Evolutionary conservation across 2,888 invertebrate species (phyloP).

Genomic region (Acanthoscelides obtectus): DNA sequence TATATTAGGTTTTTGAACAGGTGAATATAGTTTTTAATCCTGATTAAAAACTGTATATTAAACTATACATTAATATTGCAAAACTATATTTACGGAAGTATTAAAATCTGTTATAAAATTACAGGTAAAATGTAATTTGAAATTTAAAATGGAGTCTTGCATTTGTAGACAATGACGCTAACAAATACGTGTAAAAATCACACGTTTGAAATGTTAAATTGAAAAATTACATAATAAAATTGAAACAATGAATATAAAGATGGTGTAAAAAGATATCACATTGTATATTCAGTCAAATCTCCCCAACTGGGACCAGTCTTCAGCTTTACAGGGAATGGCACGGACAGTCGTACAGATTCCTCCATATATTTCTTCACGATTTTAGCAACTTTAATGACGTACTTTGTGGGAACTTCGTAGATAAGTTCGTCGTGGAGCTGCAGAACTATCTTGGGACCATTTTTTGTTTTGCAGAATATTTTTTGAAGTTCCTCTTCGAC

Average conservation of each 20-base stretch:
- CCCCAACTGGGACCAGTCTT: constrained; percentile 84
- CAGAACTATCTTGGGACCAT: constrained; percentile 66
- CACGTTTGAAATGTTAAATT: not conserved
- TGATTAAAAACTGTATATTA: too few relatives aligned
- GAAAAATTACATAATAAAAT: not conserved
- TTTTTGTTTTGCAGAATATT: constrained; percentile 42
- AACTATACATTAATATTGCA: too few relatives aligned
- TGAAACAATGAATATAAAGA: constrained; percentile 2
- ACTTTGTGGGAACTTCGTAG: constrained; percentile 72
- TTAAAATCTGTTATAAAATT: too few relatives aligned
- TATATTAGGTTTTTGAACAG: too few relatives aligned
- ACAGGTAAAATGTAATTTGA: too few relatives aligned
- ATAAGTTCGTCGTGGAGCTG: constrained; percentile 96
- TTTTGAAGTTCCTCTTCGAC: constrained; percentile 59
- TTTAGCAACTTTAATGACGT: constrained; percentile 54
- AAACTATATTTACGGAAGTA: too few relatives aligned
- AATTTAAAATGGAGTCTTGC: too few relatives aligned
- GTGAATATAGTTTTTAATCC: too few relatives aligned
- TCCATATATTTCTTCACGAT: constrained; percentile 79
- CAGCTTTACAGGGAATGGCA: constrained; percentile 85
- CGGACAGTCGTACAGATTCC: constrained; percentile 62
- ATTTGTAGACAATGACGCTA: too few relatives aligned
- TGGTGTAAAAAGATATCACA: constrained; percentile 18
- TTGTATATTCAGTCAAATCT: constrained; percentile 42
- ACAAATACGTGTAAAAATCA: too few relatives aligned